Percentiles rank a stretch among this genome's conserved stretches.
Evolutionary conservation across 2,797 vertebrate genomes (phyloP).

Genomic region (Ctenochaetus hawaiiensis): DNA sequence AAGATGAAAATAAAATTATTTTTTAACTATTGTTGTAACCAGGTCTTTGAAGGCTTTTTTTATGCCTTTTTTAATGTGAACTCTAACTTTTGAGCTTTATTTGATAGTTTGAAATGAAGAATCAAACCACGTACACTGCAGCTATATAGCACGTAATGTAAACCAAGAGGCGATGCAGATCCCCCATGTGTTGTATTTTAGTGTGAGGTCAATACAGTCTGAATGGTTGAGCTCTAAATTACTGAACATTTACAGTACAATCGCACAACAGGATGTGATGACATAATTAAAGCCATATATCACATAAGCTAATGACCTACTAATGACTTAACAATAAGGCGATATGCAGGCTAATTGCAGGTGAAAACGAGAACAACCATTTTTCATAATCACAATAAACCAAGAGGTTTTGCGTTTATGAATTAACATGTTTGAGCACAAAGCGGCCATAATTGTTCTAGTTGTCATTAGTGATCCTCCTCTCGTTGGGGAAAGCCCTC

Average conservation of each 20-base stretch:
- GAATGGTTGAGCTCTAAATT: neutral
- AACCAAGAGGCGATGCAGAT: neutral
- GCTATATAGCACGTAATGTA: neutral
- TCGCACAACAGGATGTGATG: constrained; percentile 30
- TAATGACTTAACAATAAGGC: constrained; percentile 52
- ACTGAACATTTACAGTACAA: constrained; percentile 4
- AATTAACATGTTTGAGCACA: constrained; percentile 1
- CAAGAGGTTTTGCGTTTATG: neutral
- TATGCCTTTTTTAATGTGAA: no score
- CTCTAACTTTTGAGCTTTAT: neutral
- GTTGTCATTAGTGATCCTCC: constrained; percentile 22
- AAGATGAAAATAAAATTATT: neutral
- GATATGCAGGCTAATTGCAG: constrained; percentile 36
- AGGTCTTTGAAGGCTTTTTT: no score
- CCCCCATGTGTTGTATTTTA: neutral
- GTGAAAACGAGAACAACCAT: constrained; percentile 26
- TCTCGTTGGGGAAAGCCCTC: constrained; percentile 20
- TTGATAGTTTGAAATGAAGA: neutral
- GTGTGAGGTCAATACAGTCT: constrained; percentile 13
- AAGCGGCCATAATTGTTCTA: constrained; percentile 17
- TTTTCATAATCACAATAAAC: constrained; percentile 7
- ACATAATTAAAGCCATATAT: constrained; percentile 54
- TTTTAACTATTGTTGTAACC: neutral
- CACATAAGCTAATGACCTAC: constrained; percentile 44
- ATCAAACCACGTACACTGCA: neutral